A percentile compares a stretch with the other conserved stretches of the same genome.
These are phyloP conservation scores for Xanthorhoe spadicearia DNA, from an alignment of 2,888 invertebrate genomes.

Conservation along the genomic window DNA sequence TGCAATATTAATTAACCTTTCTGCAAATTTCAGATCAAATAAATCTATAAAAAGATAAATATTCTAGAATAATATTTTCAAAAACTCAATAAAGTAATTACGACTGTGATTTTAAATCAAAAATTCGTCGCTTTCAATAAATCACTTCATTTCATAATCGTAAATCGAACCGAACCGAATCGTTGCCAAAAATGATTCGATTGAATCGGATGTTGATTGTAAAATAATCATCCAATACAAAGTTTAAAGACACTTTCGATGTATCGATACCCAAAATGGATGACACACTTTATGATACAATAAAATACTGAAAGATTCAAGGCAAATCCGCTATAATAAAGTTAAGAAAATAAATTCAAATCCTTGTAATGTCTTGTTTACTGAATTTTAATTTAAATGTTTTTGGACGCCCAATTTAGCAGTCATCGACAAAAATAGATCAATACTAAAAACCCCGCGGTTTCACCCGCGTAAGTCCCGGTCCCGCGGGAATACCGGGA, in stretches of 20 bases:
- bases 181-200: constrained; percentile 63
- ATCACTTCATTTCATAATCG: constrained; percentile 60
- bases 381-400: not conserved
- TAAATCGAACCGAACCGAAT: constrained; percentile 72
- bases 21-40: not conserved
- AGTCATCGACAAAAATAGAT: too few relatives aligned
- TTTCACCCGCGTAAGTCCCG: too few relatives aligned
- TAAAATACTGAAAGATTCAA: constrained; percentile 29
- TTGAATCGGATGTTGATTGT: constrained; percentile 41
- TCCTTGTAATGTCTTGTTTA: not conserved
- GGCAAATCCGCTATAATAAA: constrained; percentile 25
- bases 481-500: too few relatives aligned
- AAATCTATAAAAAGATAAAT: not conserved
- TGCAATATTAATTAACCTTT: too few relatives aligned
- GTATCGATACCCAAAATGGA: constrained; percentile 30
- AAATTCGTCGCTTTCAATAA: constrained; percentile 51
- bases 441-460: too few relatives aligned
- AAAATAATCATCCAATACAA: constrained; percentile 13
- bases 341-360: constrained; percentile 19
- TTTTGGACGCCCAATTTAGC: not conserved
- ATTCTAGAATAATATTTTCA: constrained; percentile 23
- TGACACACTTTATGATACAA: constrained; percentile 31
- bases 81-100: constrained; percentile 37
- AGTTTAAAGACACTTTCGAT: constrained; percentile 29
- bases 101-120: constrained; percentile 50